A percentile compares a stretch with the other conserved stretches of the same genome.
Conservation (phyloP, 2,888 invertebrate genomes). For the Yponomeuta plumbellus region DNA sequence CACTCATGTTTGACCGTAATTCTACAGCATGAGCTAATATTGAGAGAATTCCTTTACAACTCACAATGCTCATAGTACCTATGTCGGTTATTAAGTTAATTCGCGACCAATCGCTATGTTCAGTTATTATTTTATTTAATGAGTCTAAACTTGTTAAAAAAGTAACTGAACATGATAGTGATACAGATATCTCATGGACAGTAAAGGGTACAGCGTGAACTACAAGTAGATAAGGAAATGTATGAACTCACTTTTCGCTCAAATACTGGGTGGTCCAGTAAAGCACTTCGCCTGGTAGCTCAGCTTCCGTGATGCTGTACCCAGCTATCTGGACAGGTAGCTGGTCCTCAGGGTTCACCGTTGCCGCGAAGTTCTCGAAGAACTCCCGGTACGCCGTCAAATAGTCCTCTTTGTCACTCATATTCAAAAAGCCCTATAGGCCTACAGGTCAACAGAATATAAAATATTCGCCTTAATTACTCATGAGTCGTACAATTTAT, state of each 20-base stretch:
- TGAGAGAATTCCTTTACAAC: too few species aligned
- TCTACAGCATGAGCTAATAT: too few species aligned
- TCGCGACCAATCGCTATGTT: too few species aligned
- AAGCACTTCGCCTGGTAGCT: slow-evolving; percentile 84
- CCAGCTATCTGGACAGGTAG: slow-evolving; percentile 83
- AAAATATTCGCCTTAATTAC: background rate
- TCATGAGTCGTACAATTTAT: background rate
- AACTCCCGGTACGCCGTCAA: slow-evolving; percentile 82
- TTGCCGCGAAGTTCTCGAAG: slow-evolving; percentile 82
- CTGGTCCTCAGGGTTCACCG: slow-evolving; percentile 83
- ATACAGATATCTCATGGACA: too few species aligned
- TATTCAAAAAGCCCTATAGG: slow-evolving; percentile 32
- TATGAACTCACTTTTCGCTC: slow-evolving; percentile 80
- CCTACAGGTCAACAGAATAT: slow-evolving; percentile 8
- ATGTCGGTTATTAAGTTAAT: too few species aligned
- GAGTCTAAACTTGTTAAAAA: too few species aligned
- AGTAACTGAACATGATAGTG: too few species aligned
- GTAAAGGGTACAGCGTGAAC: background rate
- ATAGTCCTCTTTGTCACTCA: slow-evolving; percentile 81
- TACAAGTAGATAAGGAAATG: background rate
- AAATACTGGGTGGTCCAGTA: slow-evolving; percentile 87
- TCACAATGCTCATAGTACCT: too few species aligned
- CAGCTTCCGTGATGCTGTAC: slow-evolving; percentile 81
- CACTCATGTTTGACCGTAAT: too few species aligned
- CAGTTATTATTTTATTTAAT: too few species aligned